These are phyloP conservation scores for Pseudocheirus occidentalis DNA, from an alignment of 2,797 vertebrate species.

Conservation along the genomic window DNA sequence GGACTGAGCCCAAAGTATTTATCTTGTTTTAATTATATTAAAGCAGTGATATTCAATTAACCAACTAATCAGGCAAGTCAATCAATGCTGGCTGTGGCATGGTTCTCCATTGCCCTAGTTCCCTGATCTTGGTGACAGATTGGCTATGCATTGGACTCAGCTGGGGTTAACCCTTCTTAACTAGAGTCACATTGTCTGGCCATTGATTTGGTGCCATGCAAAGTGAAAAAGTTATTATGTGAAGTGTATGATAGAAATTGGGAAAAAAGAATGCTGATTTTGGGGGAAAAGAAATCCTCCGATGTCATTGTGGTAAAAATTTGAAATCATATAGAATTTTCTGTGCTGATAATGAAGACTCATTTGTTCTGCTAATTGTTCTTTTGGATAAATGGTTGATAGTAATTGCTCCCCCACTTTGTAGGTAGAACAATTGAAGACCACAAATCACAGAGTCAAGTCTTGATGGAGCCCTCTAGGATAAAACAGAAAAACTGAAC, in stretches of 20 bases:
- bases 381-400: not conserved
- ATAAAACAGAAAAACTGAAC: not conserved
- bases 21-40: constrained; percentile 88
- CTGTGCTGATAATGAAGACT: not conserved
- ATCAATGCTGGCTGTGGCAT: constrained; percentile 85
- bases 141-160: not conserved
- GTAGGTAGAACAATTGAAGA: not conserved
- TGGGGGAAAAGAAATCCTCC: not conserved
- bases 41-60: constrained; percentile 87
- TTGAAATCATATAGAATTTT: constrained; percentile 4
- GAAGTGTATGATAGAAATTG: not conserved
- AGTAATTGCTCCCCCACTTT: not conserved
- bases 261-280: not conserved
- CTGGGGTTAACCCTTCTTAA: constrained; percentile 41
- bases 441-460: not conserved
- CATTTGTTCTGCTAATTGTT: constrained; percentile 18
- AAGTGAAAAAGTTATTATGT: not conserved
- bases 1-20: constrained; percentile 83
- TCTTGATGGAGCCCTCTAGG: not conserved
- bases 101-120: constrained; percentile 61
- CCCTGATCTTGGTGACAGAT: constrained; percentile 30
- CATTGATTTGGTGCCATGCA: not conserved
- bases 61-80: constrained; percentile 86
- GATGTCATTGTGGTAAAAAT: not conserved
- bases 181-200: not conserved